These are phyloP conservation scores for Quadroppia sp. DNA, from an alignment of 2,888 invertebrate genomes.

Conservation along the genomic window DNA sequence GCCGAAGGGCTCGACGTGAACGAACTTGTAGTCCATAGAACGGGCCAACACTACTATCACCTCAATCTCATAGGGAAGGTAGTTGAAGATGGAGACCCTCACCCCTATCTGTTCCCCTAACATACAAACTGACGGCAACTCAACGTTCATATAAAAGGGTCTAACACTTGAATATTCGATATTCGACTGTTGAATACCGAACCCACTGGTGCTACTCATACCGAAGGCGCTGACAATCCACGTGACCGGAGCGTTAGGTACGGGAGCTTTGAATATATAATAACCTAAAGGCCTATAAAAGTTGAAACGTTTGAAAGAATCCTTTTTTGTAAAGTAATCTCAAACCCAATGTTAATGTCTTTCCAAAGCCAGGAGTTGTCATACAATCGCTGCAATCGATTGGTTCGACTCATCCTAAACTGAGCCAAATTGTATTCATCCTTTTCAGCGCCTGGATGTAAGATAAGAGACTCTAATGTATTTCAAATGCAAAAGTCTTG, in stretches of 20 bases:
- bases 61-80: slow-evolving; percentile 70
- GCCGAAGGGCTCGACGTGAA: slow-evolving; percentile 80
- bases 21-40: slow-evolving; percentile 68
- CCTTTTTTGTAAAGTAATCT: slow-evolving; percentile 1
- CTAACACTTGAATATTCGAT: slow-evolving; percentile 81
- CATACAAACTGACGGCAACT: slow-evolving; percentile 75
- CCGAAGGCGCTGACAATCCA: slow-evolving; percentile 93
- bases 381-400: slow-evolving; percentile 81
- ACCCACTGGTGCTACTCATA: slow-evolving; percentile 77
- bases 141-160: slow-evolving; percentile 91
- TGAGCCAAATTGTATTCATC: slow-evolving; percentile 44
- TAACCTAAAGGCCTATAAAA: slow-evolving; percentile 68
- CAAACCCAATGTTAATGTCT: slow-evolving; percentile 73
- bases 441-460: slow-evolving; percentile 41
- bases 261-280: slow-evolving; percentile 76
- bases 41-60: slow-evolving; percentile 71
- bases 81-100: slow-evolving; percentile 88
- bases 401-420: slow-evolving; percentile 62
- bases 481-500: not conserved
- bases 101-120: slow-evolving; percentile 93
- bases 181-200: slow-evolving; percentile 77
- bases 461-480: not conserved
- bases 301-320: not conserved
- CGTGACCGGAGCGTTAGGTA: slow-evolving; percentile 76
- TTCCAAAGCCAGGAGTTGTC: slow-evolving; percentile 95